Conservation (phyloP, 2,113 vertebrate genomes). For the Hemicordylus capensis region DNA sequence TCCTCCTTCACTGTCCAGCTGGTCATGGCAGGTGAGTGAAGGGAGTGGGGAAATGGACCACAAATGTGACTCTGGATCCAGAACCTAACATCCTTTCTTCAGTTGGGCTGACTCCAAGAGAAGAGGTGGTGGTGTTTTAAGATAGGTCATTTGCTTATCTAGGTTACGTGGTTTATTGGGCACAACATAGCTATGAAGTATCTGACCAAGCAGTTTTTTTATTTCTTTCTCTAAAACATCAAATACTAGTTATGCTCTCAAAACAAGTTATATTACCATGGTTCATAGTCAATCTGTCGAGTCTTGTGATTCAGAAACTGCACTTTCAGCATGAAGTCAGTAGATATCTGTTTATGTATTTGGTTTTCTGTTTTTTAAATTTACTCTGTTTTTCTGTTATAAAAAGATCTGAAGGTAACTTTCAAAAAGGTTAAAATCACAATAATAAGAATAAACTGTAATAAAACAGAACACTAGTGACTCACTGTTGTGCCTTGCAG, state of each 20-base stretch:
- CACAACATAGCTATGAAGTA: neutral
- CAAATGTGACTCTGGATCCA: neutral
- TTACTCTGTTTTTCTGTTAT: no score
- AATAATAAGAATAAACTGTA: no score
- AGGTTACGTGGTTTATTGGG: neutral
- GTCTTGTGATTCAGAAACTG: neutral
- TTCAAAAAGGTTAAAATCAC: no score
- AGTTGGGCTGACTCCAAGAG: neutral
- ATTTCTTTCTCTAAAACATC: neutral
- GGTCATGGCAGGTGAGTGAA: slow-evolving; percentile 26
- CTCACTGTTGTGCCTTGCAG: no score
- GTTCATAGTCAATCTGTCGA: neutral
- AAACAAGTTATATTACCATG: neutral
- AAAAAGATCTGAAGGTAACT: no score
- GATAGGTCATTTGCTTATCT: neutral
- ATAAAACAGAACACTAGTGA: no score
- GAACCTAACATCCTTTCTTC: neutral
- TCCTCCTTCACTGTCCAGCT: slow-evolving; percentile 15
- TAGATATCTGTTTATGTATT: neutral
- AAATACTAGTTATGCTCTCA: neutral
- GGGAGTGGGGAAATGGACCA: neutral
- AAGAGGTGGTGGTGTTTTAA: neutral
- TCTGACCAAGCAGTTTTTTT: neutral
- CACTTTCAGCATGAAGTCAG: neutral
- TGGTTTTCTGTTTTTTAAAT: no score